Base-by-base conservation (phyloP, 1,140 invertebrate genomes). In the Phortica variegata region DNA sequence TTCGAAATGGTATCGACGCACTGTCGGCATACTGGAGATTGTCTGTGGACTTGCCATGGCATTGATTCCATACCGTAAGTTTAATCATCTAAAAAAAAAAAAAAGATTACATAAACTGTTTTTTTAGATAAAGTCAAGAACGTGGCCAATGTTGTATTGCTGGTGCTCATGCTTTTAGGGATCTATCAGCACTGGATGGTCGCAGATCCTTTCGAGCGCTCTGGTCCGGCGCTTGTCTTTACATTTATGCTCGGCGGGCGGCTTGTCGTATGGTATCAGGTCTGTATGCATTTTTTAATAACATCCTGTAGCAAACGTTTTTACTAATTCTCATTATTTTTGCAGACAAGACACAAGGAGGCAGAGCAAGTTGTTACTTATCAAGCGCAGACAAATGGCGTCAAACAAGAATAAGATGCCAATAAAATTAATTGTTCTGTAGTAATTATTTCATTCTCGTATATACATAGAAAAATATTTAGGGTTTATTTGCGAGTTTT, bases 161-260 rank as follows among this genome's bases (percentile, higher is more conserved):
- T 97, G 7, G 51, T 88, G 16, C 75, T 95, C 17, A 95, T 93
- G 83, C 65, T 93, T 31, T 84, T 93, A 79, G 90, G 91, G 19
- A 86, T 95, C 34, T 96, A 97, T 77, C 93, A 92, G 2, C 93
- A 97, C 75, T 88, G 89, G 60, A 89, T 92, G 82, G 87, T 96
- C 2, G 89, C 91, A 48, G 93, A 97, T 76, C 91, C 92, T 54
- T 87, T 97, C 73, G 93, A 97, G 75, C 84, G 92, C 60, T 93
- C 91, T 47, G 93, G 92, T 43, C 92, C 94, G 5, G 88, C 93
- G 32, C 77, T 97, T 60, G 93, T 97, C 12, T 97, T 98, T 77
- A 90, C 93, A 62, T 91, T 97, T 61, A 93, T 98, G 87, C 79
- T 98, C n/a, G 87, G 85, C 37, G 95, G 95, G 58, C 83, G 95